Percentiles rank a stretch among this genome's conserved stretches.
Evolutionary conservation across 2,888 invertebrate species (phyloP).

Genomic region (Eurois occulta): DNA sequence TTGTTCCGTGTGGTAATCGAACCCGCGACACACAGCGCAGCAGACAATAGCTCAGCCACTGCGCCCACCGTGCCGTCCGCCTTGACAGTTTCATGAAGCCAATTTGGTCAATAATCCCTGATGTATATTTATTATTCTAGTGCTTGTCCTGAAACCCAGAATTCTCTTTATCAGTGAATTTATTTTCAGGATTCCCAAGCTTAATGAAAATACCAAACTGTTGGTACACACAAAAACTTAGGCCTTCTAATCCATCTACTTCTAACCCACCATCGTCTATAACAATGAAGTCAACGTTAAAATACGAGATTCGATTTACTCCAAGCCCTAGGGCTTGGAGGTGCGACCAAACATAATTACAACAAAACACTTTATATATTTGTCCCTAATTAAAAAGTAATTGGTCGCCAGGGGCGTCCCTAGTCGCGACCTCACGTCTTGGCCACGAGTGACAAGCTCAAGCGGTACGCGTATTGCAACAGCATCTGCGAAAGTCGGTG

Average conservation of each 20-base stretch:
- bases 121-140: background rate
- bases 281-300: slow-evolving; percentile 3
- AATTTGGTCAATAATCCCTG: background rate
- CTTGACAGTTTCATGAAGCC: too few relatives aligned
- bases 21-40: too few relatives aligned
- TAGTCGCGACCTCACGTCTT: slow-evolving; percentile 67
- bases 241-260: background rate
- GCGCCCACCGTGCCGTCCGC: too few relatives aligned
- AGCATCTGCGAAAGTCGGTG: background rate
- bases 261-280: background rate
- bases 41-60: too few relatives aligned
- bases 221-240: background rate
- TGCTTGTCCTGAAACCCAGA: background rate
- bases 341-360: slow-evolving; percentile 63
- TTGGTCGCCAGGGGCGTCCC: slow-evolving; percentile 72
- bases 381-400: slow-evolving; percentile 84
- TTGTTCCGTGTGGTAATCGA: too few relatives aligned
- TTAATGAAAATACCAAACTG: background rate
- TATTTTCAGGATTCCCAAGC: background rate
- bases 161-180: background rate
- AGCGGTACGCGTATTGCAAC: background rate
- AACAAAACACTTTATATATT: slow-evolving; percentile 73
- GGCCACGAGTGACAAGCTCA: background rate
- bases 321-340: slow-evolving; percentile 32
- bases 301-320: slow-evolving; percentile 26